These are phyloP conservation scores for Whitmania pigra DNA, from an alignment of 1,140 invertebrate genomes.

Conservation along the genomic window DNA sequence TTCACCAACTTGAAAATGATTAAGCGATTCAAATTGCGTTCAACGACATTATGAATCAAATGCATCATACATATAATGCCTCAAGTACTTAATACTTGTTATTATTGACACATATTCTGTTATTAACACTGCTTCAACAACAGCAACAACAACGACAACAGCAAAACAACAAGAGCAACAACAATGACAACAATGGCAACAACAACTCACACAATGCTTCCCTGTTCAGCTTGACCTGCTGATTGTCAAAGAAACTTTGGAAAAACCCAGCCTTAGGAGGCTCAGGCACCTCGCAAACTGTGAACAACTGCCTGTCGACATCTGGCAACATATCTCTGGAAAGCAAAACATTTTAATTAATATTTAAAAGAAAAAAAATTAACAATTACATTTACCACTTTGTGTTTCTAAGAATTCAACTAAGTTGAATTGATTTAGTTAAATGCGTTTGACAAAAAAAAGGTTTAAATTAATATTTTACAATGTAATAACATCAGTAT, in stretches of 20 bases:
- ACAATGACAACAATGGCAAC: not conserved
- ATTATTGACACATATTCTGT: not conserved
- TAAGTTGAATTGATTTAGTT: too few relatives aligned
- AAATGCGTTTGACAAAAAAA: too few relatives aligned
- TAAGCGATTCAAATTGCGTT: not conserved
- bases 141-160: not conserved
- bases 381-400: not conserved
- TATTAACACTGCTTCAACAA: too few relatives aligned
- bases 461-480: too few relatives aligned
- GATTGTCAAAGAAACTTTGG: slow-evolving; percentile 67
- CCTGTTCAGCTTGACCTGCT: slow-evolving; percentile 63
- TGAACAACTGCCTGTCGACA: slow-evolving; percentile 82
- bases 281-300: slow-evolving; percentile 82
- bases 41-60: too few relatives aligned
- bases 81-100: too few relatives aligned
- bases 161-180: not conserved
- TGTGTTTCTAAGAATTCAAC: too few relatives aligned
- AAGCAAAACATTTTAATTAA: not conserved
- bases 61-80: too few relatives aligned
- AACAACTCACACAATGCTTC: slow-evolving; percentile 81
- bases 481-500: not conserved
- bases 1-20: slow-evolving; percentile 65
- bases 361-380: not conserved
- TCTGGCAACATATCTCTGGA: slow-evolving; percentile 68
- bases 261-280: slow-evolving; percentile 91